A percentile compares a stretch with the other conserved stretches of the same genome.
These are phyloP conservation scores for Epicauta chinensis DNA, from an alignment of 1,140 invertebrate genomes.

Conservation along the genomic window DNA sequence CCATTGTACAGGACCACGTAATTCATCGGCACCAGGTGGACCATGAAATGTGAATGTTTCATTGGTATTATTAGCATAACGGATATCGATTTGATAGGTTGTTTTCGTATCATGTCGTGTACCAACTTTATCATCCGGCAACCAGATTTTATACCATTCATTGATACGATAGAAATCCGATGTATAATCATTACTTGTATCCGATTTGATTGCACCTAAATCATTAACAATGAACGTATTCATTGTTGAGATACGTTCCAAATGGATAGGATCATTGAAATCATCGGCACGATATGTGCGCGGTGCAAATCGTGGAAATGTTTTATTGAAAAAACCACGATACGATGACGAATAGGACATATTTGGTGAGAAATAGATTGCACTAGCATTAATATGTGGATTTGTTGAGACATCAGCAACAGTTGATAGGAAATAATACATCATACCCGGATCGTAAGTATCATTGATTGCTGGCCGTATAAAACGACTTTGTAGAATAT, in stretches of 20 bases:
- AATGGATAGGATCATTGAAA: conserved; percentile 90
- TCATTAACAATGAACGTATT: conserved; percentile 81
- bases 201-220: conserved; percentile 70
- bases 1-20: conserved; percentile 86
- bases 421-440: conserved; percentile 95
- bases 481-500: conserved; percentile 86
- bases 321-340: conserved; percentile 94
- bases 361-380: conserved; percentile 92
- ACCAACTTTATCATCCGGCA: conserved; percentile 73
- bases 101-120: conserved; percentile 89
- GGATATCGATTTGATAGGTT: conserved; percentile 82
- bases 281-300: conserved; percentile 86
- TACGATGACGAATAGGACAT: conserved; percentile 93
- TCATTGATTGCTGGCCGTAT: conserved; percentile 85
- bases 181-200: conserved; percentile 79
- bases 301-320: conserved; percentile 90
- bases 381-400: conserved; percentile 86
- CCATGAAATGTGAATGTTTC: conserved; percentile 93
- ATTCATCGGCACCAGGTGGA: conserved; percentile 83
- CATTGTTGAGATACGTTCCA: conserved; percentile 84
- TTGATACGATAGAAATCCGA: conserved; percentile 84
- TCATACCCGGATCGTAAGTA: conserved; percentile 93
- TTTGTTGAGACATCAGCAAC: conserved; percentile 93
- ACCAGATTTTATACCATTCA: conserved; percentile 85
- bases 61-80: conserved; percentile 93